These are phyloP conservation scores for Megalops atlanticus DNA, from an alignment of 2,113 vertebrate genomes.

Conservation along the genomic window DNA sequence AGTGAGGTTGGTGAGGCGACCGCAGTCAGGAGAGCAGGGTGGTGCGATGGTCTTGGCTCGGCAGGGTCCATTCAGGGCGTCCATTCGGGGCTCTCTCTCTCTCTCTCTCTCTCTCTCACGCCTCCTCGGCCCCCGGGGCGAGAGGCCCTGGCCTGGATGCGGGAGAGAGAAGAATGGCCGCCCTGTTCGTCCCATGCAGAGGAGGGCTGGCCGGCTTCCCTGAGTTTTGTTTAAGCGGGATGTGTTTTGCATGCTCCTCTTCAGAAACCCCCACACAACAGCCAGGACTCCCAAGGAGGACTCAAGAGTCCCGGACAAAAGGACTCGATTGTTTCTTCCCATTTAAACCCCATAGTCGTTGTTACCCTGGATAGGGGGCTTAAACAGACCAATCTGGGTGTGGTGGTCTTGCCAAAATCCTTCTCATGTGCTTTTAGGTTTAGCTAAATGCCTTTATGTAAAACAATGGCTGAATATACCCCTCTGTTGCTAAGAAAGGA, in stretches of 20 bases:
- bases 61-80: neutral
- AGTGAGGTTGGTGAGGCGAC: neutral
- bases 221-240: slow-evolving; percentile 24
- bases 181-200: slow-evolving; percentile 8
- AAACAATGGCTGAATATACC: too few relatives aligned
- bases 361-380: neutral
- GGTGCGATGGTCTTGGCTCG: neutral
- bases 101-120: slow-evolving; percentile 23
- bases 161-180: slow-evolving; percentile 11
- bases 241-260: slow-evolving; percentile 17
- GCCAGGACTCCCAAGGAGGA: slow-evolving; percentile 7
- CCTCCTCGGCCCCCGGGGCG: neutral
- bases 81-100: slow-evolving; percentile 6
- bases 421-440: neutral
- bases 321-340: neutral
- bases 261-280: neutral
- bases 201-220: slow-evolving; percentile 15
- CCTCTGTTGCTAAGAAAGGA: neutral
- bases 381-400: neutral
- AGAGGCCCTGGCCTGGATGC: slow-evolving; percentile 5
- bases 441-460: neutral
- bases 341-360: neutral
- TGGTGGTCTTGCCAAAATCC: neutral
- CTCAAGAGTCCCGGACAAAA: neutral
- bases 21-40: neutral